Evolutionary conservation across 2,113 vertebrate genomes (phyloP), one percentile per base, ranked within the genome.

Genomic region (Cavia porcellus): DNA sequence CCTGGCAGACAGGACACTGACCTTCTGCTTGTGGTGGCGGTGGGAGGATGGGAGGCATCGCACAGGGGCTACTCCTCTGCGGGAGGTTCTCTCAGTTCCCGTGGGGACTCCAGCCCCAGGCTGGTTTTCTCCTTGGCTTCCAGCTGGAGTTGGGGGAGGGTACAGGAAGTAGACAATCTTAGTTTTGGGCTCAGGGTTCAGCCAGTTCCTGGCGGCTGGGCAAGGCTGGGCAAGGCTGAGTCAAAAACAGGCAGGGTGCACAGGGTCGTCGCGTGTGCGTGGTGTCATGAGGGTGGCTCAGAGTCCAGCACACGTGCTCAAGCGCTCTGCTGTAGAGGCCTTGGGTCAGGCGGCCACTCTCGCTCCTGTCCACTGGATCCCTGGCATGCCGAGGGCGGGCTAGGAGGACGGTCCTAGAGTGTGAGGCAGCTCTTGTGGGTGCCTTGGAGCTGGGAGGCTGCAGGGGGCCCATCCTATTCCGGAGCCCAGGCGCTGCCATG

Each of bases 301-400:
- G 96, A 98, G 98, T 98, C 95, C 97, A 97, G 96, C 4, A 1
- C 83, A 86, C 90, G 86, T 94, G 90, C 97, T 94, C 38, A 0
- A 17, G 94, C 89, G 92, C 93, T 85, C 47, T 25, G 95, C 94
- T 74, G 95, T 88, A 25, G 83, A 96, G 96, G 92, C 74, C 70
- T 94, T 42, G 94, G 93, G 95, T 83, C 92, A 95, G 97, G 92
- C 97, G 97, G 96, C 79, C 89, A 62, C 90, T 35, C 90, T 35
- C 38, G 95, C 94, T 97, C 94, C 98, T 98, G 92, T 97, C 92
- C 97, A 97, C 96, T 97, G 96, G 95, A 83, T 98, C 79, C 95
- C 87, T 90, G 97, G 97, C 98, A 97, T 97, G 97, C 89, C n/a
- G 75, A 91, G 95, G 81, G 83, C 85, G 24, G 90, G 35, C 5